Evolutionary conservation across 1,140 invertebrate genomes (phyloP).

Genomic region (Bombus confusus): DNA sequence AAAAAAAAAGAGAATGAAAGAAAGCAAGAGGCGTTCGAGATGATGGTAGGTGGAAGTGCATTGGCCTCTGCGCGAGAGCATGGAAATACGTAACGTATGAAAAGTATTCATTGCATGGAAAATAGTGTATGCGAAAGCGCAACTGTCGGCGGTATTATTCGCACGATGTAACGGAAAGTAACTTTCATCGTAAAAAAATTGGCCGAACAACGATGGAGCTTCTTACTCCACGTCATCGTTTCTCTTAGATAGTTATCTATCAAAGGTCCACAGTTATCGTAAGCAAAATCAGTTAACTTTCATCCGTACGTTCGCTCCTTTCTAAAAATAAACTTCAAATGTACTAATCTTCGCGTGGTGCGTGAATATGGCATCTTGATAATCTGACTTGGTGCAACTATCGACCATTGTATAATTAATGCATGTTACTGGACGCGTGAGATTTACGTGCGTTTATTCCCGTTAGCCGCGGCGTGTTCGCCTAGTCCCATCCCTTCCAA

Average conservation of each 20-base stretch:
- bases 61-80: conserved; percentile 22
- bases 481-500: conserved; percentile 46
- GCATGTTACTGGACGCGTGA: conserved; percentile 18
- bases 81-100: conserved; percentile 21
- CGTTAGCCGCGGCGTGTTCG: conserved; percentile 52
- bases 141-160: conserved; percentile 6
- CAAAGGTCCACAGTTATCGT: background rate
- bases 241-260: background rate
- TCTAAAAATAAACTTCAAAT: background rate
- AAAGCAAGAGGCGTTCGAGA: background rate
- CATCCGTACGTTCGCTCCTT: background rate
- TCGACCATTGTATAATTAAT: conserved; percentile 40
- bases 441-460: conserved; percentile 44
- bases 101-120: conserved; percentile 40
- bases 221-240: background rate
- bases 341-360: background rate
- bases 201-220: background rate
- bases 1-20: background rate
- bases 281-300: background rate
- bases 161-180: conserved; percentile 37
- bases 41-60: background rate
- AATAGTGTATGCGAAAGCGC: conserved; percentile 2
- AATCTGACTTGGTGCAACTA: background rate
- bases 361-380: background rate
- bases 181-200: conserved; percentile 33